Evolutionary conservation across 2,797 vertebrate species (phyloP).

Genomic region (Coregonus ussuriensis): DNA sequence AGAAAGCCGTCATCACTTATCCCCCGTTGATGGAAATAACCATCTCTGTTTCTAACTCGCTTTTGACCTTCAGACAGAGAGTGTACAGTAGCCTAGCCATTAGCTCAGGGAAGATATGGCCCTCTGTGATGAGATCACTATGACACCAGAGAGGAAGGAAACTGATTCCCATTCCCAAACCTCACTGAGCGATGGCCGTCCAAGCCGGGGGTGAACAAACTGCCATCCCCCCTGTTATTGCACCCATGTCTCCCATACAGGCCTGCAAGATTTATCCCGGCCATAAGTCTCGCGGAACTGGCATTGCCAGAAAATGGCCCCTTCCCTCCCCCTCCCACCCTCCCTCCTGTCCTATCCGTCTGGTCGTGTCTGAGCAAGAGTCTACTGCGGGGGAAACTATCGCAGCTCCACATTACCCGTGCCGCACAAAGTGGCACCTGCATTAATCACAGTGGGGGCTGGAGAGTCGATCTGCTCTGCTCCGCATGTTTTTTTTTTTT

Average conservation of each 20-base stretch:
- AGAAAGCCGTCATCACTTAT: neutral
- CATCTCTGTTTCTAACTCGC: neutral
- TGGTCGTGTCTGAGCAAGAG: neutral
- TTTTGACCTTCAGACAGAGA: neutral
- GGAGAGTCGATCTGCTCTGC: constrained; percentile 24
- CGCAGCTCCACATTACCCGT: neutral
- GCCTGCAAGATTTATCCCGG: neutral
- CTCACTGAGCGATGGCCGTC: neutral
- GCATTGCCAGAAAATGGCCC: neutral
- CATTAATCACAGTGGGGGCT: constrained; percentile 37
- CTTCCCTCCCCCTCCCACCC: neutral
- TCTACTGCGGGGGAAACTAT: neutral
- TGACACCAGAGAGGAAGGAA: neutral
- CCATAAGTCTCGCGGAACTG: neutral
- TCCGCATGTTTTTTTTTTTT: neutral
- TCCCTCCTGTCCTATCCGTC: constrained; percentile 6
- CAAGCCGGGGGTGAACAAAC: neutral
- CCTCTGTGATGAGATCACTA: neutral
- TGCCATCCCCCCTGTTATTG: neutral
- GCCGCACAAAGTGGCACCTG: constrained; percentile 24
- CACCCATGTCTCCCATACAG: neutral
- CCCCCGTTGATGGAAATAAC: neutral
- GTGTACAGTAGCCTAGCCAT: neutral
- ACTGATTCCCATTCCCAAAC: neutral
- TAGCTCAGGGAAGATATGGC: neutral